Percentiles rank a stretch among this genome's conserved stretches.
Evolutionary conservation across 2,113 vertebrate genomes (phyloP).

Genomic region (Apodemus sylvaticus): DNA sequence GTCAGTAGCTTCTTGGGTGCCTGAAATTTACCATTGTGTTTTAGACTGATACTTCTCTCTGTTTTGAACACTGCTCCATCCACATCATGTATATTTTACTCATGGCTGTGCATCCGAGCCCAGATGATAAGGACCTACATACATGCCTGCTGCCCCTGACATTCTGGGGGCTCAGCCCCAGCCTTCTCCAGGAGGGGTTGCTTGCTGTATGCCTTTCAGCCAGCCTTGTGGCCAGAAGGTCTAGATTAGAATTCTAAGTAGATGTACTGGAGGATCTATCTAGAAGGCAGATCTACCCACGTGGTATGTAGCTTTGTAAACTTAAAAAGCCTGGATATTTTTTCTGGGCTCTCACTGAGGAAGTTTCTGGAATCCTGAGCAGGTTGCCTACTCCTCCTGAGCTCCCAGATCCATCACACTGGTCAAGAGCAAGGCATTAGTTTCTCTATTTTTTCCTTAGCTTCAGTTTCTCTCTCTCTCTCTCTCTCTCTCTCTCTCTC

Average conservation of each 20-base stretch:
- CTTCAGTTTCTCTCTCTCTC: too few relatives aligned
- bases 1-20: background rate
- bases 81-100: background rate
- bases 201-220: background rate
- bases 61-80: background rate
- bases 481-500: too few relatives aligned
- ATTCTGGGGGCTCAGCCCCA: background rate
- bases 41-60: background rate
- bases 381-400: background rate
- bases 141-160: background rate
- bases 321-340: background rate
- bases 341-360: background rate
- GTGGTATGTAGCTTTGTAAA: background rate
- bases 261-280: background rate
- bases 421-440: background rate
- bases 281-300: background rate
- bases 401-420: background rate
- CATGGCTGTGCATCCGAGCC: background rate
- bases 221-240: background rate
- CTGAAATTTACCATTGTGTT: background rate
- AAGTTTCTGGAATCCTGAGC: background rate
- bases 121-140: background rate
- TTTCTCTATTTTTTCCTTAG: background rate
- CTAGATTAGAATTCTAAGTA: background rate
- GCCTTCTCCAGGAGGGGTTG: background rate